These are phyloP conservation scores for Smittia aterrima DNA, from an alignment of 2,888 invertebrate genomes.

Conservation along the genomic window DNA sequence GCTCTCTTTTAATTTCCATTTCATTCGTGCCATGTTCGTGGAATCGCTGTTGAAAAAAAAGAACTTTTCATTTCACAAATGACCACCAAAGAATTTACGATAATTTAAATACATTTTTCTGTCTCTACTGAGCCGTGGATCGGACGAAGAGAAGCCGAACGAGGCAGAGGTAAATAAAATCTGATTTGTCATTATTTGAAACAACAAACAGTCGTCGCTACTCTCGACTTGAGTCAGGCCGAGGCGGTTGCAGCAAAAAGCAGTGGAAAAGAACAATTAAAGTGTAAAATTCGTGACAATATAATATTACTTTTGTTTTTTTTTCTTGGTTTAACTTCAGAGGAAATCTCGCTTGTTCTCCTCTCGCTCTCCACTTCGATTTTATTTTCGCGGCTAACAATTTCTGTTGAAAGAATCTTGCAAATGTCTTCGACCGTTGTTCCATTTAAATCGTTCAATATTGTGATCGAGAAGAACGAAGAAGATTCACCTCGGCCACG, in stretches of 20 bases:
- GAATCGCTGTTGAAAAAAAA: neutral
- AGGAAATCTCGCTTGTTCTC: neutral
- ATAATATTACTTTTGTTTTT: constrained; percentile 26
- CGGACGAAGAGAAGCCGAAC: neutral
- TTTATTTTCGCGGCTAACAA: neutral
- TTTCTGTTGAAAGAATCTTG: constrained; percentile 6
- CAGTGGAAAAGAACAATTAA: constrained; percentile 34
- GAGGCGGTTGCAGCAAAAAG: constrained; percentile 4
- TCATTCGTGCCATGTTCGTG: constrained; percentile 16
- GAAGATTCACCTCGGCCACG: neutral
- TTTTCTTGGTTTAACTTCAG: neutral
- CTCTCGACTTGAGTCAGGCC: neutral
- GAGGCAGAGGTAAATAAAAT: constrained; percentile 2
- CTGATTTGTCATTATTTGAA: constrained; percentile 40
- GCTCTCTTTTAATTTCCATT: neutral
- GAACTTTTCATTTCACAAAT: neutral
- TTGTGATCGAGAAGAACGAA: neutral
- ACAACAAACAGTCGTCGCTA: constrained; percentile 32
- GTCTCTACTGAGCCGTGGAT: neutral
- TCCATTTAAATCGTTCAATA: neutral
- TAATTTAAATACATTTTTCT: neutral
- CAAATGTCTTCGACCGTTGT: neutral
- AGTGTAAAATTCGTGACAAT: constrained; percentile 38
- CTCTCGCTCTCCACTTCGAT: neutral
- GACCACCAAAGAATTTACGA: constrained; percentile 20